phyloP scores from a whole-genome alignment of 2,888 invertebrate genomes.

The Eupelmus urozonus region DNA sequence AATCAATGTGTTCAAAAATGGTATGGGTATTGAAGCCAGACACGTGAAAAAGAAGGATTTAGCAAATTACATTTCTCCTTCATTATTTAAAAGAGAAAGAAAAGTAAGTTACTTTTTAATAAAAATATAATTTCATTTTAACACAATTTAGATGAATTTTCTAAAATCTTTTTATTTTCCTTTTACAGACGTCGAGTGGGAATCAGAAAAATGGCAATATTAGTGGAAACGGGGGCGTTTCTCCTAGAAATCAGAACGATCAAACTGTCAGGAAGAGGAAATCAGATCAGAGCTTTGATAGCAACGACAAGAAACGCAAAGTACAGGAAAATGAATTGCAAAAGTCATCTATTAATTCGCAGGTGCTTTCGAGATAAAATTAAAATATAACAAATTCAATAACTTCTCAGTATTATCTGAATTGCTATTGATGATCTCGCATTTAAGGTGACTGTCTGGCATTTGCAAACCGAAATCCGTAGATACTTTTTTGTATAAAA shows the following conservation, averaged over 20 bases:
- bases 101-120: constrained; percentile 22
- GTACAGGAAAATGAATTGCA: constrained; percentile 47
- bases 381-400: constrained; percentile 25
- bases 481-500: too few relatives aligned
- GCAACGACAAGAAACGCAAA: constrained; percentile 54
- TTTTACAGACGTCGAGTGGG: constrained; percentile 43
- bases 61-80: constrained; percentile 83
- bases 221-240: constrained; percentile 52
- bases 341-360: constrained; percentile 34
- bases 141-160: not conserved
- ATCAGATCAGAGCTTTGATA: constrained; percentile 49
- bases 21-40: constrained; percentile 54
- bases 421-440: constrained; percentile 33
- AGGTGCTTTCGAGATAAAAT: constrained; percentile 29
- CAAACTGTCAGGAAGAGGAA: constrained; percentile 34
- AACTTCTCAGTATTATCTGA: constrained; percentile 25
- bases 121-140: not conserved
- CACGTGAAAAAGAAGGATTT: constrained; percentile 82
- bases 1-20: constrained; percentile 55
- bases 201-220: constrained; percentile 46
- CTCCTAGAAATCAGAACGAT: constrained; percentile 53
- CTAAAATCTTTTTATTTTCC: constrained; percentile 6
- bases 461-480: too few relatives aligned
- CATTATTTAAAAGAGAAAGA: constrained; percentile 83
- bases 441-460: too few relatives aligned